Conservation (phyloP, 2,888 invertebrate genomes). For the Dynastes grantii region DNA sequence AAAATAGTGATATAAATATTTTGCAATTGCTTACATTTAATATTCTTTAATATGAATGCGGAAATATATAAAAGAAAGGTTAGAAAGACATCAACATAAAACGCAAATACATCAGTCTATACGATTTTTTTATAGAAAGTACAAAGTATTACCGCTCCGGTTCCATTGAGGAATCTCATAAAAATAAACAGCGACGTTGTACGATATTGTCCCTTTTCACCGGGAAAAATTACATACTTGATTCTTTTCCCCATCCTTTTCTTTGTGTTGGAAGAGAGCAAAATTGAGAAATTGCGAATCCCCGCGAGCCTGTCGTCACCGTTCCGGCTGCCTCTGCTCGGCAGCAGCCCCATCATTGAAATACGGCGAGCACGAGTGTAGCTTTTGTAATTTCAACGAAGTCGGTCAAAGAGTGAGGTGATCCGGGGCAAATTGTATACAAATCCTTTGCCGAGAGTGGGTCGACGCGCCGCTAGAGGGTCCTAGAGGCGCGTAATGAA, state of each 20-base stretch:
- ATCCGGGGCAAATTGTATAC: slow-evolving; percentile 61
- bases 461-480: slow-evolving; percentile 61
- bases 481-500: slow-evolving; percentile 64
- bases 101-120: slow-evolving; percentile 12
- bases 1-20: too few relatives aligned
- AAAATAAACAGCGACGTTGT: slow-evolving; percentile 43
- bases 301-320: slow-evolving; percentile 46
- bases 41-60: background rate
- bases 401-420: slow-evolving; percentile 52
- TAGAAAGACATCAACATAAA: slow-evolving; percentile 15
- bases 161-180: slow-evolving; percentile 32
- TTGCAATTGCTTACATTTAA: background rate
- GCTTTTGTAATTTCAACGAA: slow-evolving; percentile 46
- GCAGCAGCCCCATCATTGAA: slow-evolving; percentile 49
- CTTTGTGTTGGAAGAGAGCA: slow-evolving; percentile 30
- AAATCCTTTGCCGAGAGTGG: slow-evolving; percentile 60
- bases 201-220: slow-evolving; percentile 44
- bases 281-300: slow-evolving; percentile 47
- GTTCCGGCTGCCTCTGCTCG: slow-evolving; percentile 31
- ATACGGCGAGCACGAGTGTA: slow-evolving; percentile 44
- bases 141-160: slow-evolving; percentile 11
- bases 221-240: slow-evolving; percentile 43
- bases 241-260: slow-evolving; percentile 30
- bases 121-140: slow-evolving; percentile 27
- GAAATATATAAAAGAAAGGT: background rate